Conservation (phyloP, 2,888 invertebrate species). For the Dolomedes plantarius region DNA sequence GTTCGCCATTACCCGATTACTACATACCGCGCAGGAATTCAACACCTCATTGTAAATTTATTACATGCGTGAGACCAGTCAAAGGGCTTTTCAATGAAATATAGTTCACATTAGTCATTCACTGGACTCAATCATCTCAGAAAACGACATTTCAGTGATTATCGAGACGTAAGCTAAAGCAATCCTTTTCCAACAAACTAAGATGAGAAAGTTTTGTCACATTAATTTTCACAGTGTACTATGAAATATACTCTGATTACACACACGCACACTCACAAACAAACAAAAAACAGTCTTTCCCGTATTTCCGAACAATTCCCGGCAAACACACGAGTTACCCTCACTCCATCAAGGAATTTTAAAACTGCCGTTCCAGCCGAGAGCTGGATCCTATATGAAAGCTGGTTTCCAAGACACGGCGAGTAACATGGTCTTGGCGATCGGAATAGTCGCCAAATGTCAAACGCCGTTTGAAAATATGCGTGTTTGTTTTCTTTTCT, state of each 20-base stretch:
- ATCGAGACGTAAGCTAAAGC: not conserved
- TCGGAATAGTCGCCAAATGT: slow-evolving; percentile 27
- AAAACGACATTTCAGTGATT: not conserved
- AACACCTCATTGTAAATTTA: too few species aligned
- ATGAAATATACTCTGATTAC: not conserved
- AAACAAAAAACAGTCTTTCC: not conserved
- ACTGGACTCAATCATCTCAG: not conserved
- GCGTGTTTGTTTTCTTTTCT: slow-evolving; percentile 29
- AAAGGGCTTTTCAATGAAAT: too few species aligned
- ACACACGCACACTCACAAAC: not conserved
- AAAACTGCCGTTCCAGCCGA: slow-evolving; percentile 16
- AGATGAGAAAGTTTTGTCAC: too few species aligned
- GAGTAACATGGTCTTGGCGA: slow-evolving; percentile 10
- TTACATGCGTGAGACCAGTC: too few species aligned
- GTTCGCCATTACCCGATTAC: not conserved
- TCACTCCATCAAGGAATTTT: not conserved
- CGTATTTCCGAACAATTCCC: not conserved
- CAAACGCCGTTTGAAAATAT: slow-evolving; percentile 19
- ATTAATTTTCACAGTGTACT: too few species aligned
- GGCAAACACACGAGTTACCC: not conserved
- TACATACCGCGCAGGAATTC: not conserved
- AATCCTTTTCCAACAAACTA: too few species aligned
- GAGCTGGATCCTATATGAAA: slow-evolving; percentile 42
- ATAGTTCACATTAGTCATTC: too few species aligned
- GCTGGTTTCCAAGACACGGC: slow-evolving; percentile 47